Evolutionary conservation across 2,797 vertebrate genomes (phyloP).

Genomic region (Corythornis leucogaster): DNA sequence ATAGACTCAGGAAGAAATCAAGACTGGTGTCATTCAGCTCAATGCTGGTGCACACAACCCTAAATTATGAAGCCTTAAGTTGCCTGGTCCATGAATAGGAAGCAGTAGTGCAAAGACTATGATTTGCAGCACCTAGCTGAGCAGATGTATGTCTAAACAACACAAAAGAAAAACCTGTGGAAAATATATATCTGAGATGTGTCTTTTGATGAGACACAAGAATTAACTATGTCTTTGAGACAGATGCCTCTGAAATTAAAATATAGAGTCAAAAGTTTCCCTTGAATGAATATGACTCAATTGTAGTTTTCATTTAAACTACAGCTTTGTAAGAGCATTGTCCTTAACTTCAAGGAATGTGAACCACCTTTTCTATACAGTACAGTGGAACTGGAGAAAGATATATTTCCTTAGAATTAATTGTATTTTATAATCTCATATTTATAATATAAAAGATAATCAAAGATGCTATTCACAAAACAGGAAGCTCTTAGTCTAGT

Average conservation of each 20-base stretch:
- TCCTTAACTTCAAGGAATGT: neutral
- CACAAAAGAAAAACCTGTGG: neutral
- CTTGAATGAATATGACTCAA: neutral
- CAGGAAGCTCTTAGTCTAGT: neutral
- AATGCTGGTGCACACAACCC: neutral
- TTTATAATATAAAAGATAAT: neutral
- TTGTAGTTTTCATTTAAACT: neutral
- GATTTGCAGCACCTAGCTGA: neutral
- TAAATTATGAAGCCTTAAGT: neutral
- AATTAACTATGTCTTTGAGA: neutral
- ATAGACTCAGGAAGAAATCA: neutral
- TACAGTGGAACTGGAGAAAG: neutral
- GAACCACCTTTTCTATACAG: neutral
- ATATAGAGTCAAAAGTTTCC: neutral
- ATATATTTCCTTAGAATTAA: neutral
- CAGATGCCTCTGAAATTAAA: neutral
- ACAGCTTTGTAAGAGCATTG: neutral
- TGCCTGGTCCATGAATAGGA: neutral
- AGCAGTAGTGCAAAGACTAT: neutral
- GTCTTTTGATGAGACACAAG: neutral
- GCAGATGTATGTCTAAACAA: neutral
- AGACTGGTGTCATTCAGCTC: neutral
- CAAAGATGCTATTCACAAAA: neutral
- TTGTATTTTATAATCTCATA: neutral
- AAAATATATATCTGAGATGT: neutral